These are phyloP conservation scores for Tetragnatha montana DNA, from an alignment of 2,888 invertebrate genomes.

Conservation along the genomic window DNA sequence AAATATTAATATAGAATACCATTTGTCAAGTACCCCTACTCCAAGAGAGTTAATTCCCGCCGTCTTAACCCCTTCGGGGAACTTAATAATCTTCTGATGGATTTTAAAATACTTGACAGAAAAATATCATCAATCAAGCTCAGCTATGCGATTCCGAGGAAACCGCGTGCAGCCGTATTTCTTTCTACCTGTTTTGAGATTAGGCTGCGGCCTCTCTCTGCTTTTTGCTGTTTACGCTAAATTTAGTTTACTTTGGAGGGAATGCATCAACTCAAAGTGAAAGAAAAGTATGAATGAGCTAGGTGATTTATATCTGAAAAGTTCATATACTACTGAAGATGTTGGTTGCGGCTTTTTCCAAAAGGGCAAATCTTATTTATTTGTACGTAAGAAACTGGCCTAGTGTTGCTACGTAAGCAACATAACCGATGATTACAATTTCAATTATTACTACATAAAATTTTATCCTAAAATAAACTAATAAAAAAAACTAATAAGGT, in stretches of 20 bases:
- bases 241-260: neutral
- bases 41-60: neutral
- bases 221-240: neutral
- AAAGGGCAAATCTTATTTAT: too few relatives aligned
- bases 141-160: neutral
- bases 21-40: neutral
- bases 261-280: neutral
- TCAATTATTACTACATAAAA: too few relatives aligned
- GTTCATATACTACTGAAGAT: neutral
- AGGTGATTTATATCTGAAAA: neutral
- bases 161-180: neutral
- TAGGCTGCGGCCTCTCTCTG: neutral
- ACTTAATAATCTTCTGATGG: neutral
- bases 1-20: neutral
- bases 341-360: too few relatives aligned
- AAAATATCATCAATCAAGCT: neutral
- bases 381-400: too few relatives aligned
- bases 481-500: too few relatives aligned
- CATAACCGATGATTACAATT: too few relatives aligned
- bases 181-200: neutral
- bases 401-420: too few relatives aligned
- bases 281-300: neutral
- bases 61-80: neutral
- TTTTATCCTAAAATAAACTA: too few relatives aligned
- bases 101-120: neutral